Evolutionary conservation across 2,113 vertebrate species (phyloP).

Genomic region (Macrotus californicus): DNA sequence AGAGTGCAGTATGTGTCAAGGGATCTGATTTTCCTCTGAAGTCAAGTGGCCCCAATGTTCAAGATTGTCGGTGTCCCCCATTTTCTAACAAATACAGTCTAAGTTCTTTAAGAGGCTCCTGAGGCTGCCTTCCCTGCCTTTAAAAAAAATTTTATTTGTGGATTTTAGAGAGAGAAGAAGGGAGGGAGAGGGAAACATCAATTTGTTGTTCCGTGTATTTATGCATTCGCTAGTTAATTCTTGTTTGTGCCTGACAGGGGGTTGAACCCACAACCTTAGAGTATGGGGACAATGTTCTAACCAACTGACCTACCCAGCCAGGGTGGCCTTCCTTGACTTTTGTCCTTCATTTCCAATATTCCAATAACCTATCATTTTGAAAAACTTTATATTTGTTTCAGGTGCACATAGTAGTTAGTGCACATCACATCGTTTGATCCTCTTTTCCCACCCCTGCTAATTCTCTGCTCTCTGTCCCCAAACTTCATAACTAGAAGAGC

Average conservation of each 20-base stretch:
- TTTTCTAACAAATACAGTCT: background rate
- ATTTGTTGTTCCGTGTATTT: too few relatives aligned
- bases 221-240: too few relatives aligned
- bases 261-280: too few relatives aligned
- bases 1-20: background rate
- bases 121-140: background rate
- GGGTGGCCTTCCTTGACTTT: background rate
- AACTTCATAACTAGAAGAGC: background rate
- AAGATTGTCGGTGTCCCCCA: background rate
- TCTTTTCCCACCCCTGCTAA: background rate
- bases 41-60: background rate
- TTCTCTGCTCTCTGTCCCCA: background rate
- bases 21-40: background rate
- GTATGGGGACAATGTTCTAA: too few relatives aligned
- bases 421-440: too few relatives aligned
- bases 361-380: too few relatives aligned
- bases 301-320: too few relatives aligned
- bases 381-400: background rate
- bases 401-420: background rate
- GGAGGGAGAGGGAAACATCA: too few relatives aligned
- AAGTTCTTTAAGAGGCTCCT: background rate
- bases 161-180: too few relatives aligned
- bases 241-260: too few relatives aligned
- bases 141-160: background rate
- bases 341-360: rapidly evolving